phyloP scores from a whole-genome alignment of 92 coral and sea anemone genomes.

The Epizoanthus rinbou region DNA sequence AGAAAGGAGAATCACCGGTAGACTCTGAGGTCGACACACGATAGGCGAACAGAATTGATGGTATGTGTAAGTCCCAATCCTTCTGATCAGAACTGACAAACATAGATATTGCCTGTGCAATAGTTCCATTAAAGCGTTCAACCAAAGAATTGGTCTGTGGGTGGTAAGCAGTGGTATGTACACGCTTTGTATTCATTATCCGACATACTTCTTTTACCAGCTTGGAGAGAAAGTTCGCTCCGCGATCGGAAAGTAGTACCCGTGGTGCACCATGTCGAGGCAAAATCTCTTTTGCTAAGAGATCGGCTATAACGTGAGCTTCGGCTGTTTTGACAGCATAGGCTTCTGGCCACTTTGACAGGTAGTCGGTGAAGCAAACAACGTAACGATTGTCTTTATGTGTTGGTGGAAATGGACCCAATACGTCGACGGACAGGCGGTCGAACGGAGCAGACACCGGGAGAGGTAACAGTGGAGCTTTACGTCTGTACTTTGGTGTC shows the following conservation, averaged over 20 bases:
- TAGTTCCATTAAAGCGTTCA: too few relatives aligned
- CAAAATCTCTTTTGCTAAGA: conserved; percentile 42
- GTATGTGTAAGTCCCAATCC: too few relatives aligned
- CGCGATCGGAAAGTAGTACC: conserved; percentile 51
- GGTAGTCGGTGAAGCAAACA: conserved; percentile 62
- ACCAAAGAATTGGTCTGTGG: too few relatives aligned
- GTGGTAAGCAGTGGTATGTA: conserved; percentile 29
- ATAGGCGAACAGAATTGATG: too few relatives aligned
- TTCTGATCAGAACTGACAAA: too few relatives aligned
- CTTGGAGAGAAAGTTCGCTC: conserved; percentile 45
- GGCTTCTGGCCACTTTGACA: conserved; percentile 58
- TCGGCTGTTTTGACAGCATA: conserved; percentile 51
- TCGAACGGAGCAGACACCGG: conserved; percentile 57
- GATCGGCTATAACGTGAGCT: conserved; percentile 48
- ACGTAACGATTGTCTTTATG: conserved; percentile 51
- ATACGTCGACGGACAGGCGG: conserved; percentile 42
- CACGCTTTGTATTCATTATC: conserved; percentile 18
- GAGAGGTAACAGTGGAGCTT: conserved; percentile 52
- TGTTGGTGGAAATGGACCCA: conserved; percentile 55
- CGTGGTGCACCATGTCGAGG: conserved; percentile 54
- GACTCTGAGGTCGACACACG: too few relatives aligned
- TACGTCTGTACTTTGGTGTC: too few relatives aligned
- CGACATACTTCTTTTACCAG: conserved; percentile 48
- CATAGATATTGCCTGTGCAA: too few relatives aligned
- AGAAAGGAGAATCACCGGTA: too few relatives aligned